phyloP scores from a whole-genome alignment of 2,797 vertebrate genomes.

The Eutrigla gurnardus region DNA sequence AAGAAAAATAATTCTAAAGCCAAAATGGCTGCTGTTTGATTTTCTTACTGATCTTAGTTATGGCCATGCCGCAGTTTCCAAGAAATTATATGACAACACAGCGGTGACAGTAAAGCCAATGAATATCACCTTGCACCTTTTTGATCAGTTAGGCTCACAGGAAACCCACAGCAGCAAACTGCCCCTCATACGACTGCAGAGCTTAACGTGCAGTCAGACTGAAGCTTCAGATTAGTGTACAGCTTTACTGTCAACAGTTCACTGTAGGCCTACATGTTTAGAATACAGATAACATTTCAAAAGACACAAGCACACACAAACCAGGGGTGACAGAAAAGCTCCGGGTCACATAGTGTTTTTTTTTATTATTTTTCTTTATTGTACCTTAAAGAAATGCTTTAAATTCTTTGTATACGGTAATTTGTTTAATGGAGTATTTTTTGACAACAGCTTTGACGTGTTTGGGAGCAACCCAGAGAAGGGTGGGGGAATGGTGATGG shows the following conservation, averaged over 20 bases:
- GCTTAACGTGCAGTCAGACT: background rate
- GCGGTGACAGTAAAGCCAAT: background rate
- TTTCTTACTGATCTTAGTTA: background rate
- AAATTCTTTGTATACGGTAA: background rate
- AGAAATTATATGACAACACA: background rate
- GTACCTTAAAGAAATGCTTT: background rate
- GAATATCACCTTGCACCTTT: background rate
- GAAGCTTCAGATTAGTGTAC: background rate
- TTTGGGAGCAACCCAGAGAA: background rate
- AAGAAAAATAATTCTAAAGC: background rate
- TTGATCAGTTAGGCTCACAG: conserved; percentile 4
- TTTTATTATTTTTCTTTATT: background rate
- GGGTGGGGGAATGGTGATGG: background rate
- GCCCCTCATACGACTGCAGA: background rate
- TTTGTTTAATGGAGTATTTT: background rate
- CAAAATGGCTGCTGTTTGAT: background rate
- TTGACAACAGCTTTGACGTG: background rate
- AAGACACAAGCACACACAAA: background rate
- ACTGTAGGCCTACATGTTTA: background rate
- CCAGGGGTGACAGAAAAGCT: background rate
- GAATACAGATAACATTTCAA: background rate
- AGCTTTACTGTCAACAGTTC: background rate
- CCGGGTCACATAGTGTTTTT: background rate
- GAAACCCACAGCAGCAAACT: conserved; percentile 34
- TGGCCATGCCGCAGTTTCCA: background rate